Percentiles rank a stretch among this genome's conserved stretches.
phyloP scores from a whole-genome alignment of 53 echinoderm and acorn worm species.

The Arbacia lixula region DNA sequence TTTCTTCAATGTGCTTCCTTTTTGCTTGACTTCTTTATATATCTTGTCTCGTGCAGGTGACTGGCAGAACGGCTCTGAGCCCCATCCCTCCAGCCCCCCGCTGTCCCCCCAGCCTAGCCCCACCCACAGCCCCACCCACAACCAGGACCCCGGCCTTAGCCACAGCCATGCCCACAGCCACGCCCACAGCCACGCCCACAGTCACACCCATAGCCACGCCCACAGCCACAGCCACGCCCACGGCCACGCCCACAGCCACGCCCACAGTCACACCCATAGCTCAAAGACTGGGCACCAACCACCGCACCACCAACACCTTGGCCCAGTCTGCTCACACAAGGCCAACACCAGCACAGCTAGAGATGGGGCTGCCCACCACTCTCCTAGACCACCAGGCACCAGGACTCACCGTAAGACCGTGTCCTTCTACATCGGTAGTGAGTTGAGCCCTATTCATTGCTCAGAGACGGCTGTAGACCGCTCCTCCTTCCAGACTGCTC shows the following conservation, averaged over 20 bases:
- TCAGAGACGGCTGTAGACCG: neutral
- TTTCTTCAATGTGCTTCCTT: too few relatives aligned
- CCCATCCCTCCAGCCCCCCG: conserved; percentile 22
- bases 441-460: conserved; percentile 35
- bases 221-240: too few relatives aligned
- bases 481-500: neutral
- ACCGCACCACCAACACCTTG: neutral
- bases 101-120: too few relatives aligned
- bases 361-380: conserved; percentile 1
- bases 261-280: neutral
- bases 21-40: too few relatives aligned
- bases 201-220: too few relatives aligned
- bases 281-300: conserved; percentile 11
- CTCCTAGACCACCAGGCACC: conserved; percentile 13
- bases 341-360: neutral
- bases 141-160: neutral
- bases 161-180: too few relatives aligned
- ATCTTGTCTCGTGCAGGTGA: neutral
- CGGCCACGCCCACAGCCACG: too few relatives aligned
- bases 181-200: too few relatives aligned
- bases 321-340: neutral
- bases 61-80: conserved; percentile 14
- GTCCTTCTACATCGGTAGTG: conserved; percentile 46
- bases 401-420: conserved; percentile 29
- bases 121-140: neutral